Evolutionary conservation across 2,888 invertebrate species (phyloP), one percentile per base, ranked within the genome.

Genomic region (Mythimna lalbum): DNA sequence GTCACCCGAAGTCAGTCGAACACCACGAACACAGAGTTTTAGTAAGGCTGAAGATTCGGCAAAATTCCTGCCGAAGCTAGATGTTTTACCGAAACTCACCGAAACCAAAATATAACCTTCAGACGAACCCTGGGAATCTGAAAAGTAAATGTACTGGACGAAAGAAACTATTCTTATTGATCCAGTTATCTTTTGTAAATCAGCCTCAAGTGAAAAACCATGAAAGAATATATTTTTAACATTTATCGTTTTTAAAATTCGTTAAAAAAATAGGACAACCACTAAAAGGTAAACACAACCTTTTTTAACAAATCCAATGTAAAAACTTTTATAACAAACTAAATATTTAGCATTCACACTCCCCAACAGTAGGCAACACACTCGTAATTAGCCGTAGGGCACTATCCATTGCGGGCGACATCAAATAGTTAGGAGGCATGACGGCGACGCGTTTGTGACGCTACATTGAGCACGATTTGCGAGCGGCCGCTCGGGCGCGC

Each of bases 401-500:
- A 77, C 80, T 76, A 76, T 83, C 84, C 75, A 81, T 79, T 86
- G 76, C 70, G 80, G 83, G 74, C 67, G 76, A 70, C 80, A 78
- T 83, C 81, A 79, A 56, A 86, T 84, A 87, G 81, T 86, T 86
- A 86, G 80, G 75, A 83, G 85, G 73, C 86, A 82, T 78, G 80
- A 77, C 81, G 81, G 72, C 83, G 81, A 66, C 81, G 79, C 85
- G 86, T 85, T 87, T 84, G 90, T 84, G 77, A 88, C 88, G 91
- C 87, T 79, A 89, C 92, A 91, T 92, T 92, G 90, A 90, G 68
- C 88, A 87, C 89, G 88, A 92, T 90, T 91, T 92, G 92, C 86
- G 88, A 89, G 52, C 82, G 73, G 73, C 70, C 84, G 75, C 78
- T 76, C 57, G 74, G 80, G 33, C 27, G 60, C 52, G 56, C 76